Conservation (phyloP, 1,140 invertebrate species). For the Diorhabda sublineata region DNA sequence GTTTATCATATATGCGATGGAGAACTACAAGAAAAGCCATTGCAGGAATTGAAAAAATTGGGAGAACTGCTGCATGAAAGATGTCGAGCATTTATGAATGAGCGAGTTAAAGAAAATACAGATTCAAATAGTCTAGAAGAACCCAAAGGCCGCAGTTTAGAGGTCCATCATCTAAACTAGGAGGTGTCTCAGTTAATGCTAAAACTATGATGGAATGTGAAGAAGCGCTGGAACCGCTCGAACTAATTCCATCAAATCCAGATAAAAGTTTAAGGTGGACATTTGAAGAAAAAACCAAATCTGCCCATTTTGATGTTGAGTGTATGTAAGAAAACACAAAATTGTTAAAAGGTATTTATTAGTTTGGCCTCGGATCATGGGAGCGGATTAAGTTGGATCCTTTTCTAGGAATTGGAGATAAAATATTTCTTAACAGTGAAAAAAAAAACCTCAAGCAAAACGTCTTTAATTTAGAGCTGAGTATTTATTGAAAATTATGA, state of each 20-base stretch:
- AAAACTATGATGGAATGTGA: slow-evolving; percentile 84
- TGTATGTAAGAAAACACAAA: slow-evolving; percentile 93
- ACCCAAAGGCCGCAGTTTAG: slow-evolving; percentile 57
- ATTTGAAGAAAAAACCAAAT: slow-evolving; percentile 69
- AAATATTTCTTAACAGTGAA: slow-evolving; percentile 89
- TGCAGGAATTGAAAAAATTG: slow-evolving; percentile 80
- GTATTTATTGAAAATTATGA: slow-evolving; percentile 87
- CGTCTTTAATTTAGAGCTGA: slow-evolving; percentile 87
- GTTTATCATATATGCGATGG: slow-evolving; percentile 65
- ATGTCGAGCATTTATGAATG: slow-evolving; percentile 75
- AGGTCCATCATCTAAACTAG: slow-evolving; percentile 86
- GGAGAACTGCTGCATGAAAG: slow-evolving; percentile 78
- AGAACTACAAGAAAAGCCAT: slow-evolving; percentile 91
- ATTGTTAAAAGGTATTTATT: slow-evolving; percentile 86
- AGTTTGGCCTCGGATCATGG: slow-evolving; percentile 95
- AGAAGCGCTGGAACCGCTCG: slow-evolving; percentile 84
- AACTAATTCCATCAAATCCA: slow-evolving; percentile 70
- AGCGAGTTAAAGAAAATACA: slow-evolving; percentile 59
- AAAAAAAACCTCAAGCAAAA: slow-evolving; percentile 89
- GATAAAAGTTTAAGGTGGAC: slow-evolving; percentile 79
- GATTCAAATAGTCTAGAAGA: slow-evolving; percentile 46
- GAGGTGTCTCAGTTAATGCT: slow-evolving; percentile 92
- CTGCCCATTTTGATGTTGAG: slow-evolving; percentile 82
- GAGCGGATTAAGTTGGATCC: slow-evolving; percentile 96
- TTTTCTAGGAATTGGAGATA: slow-evolving; percentile 79